Evolutionary conservation across 2,888 invertebrate genomes (phyloP).

Genomic region (Dinocampus coccinellae): DNA sequence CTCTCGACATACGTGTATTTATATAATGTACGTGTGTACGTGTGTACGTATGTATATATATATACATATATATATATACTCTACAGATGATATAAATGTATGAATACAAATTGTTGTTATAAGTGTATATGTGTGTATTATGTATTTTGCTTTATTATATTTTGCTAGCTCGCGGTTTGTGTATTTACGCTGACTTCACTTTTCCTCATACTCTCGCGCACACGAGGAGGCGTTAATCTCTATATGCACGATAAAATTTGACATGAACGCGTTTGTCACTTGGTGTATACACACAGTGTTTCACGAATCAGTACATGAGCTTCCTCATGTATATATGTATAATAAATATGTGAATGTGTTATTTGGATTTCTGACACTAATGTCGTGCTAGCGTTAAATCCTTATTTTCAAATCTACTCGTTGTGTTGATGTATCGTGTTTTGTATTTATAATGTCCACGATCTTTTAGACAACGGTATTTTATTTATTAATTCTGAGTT

Average conservation of each 20-base stretch:
- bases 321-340: background rate
- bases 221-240: conserved; percentile 26
- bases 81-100: background rate
- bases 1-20: conserved; percentile 43
- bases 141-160: conserved; percentile 7
- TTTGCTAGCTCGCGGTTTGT: background rate
- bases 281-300: background rate
- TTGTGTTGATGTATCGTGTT: background rate
- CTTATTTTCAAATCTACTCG: background rate
- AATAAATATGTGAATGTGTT: background rate
- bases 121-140: background rate
- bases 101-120: background rate
- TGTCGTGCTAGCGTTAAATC: conserved; percentile 6
- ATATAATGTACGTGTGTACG: background rate
- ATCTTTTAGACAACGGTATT: background rate
- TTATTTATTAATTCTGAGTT: background rate
- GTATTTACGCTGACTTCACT: conserved; percentile 25
- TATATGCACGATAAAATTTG: conserved; percentile 35
- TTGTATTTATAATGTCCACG: background rate
- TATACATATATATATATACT: background rate
- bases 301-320: background rate
- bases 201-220: conserved; percentile 11
- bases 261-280: conserved; percentile 10
- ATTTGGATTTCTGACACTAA: background rate
- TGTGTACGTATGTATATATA: background rate